Evolutionary conservation across 2,888 invertebrate species (phyloP).

Genomic region (Calephelis perditalis): DNA sequence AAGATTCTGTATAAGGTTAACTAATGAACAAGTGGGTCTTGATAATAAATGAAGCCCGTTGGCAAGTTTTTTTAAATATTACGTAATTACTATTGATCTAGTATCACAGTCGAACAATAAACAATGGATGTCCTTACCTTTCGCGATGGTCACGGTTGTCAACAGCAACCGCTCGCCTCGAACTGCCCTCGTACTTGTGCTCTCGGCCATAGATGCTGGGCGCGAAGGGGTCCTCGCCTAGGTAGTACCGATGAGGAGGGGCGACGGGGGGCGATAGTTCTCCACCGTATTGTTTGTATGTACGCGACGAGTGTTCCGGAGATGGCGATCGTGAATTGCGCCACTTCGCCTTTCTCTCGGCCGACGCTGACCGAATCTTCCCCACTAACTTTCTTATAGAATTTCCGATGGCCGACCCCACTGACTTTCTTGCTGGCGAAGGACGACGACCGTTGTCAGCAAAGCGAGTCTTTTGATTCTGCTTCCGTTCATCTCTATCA

Average conservation of each 20-base stretch:
- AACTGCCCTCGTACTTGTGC: constrained; percentile 87
- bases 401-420: constrained; percentile 84
- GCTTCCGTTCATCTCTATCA: constrained; percentile 73
- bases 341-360: constrained; percentile 82
- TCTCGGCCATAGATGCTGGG: constrained; percentile 91
- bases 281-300: constrained; percentile 71
- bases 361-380: constrained; percentile 85
- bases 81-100: background rate
- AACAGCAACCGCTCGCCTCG: constrained; percentile 62
- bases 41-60: constrained; percentile 25
- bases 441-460: constrained; percentile 66
- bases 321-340: constrained; percentile 79
- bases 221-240: constrained; percentile 92
- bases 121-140: constrained; percentile 52
- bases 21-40: constrained; percentile 30
- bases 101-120: background rate
- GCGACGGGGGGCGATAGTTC: constrained; percentile 67
- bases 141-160: constrained; percentile 67
- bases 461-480: constrained; percentile 85
- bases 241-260: constrained; percentile 87
- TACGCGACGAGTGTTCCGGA: constrained; percentile 75
- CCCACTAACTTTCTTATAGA: constrained; percentile 90
- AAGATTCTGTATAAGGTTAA: constrained; percentile 62
- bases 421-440: constrained; percentile 67
- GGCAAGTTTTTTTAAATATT: constrained; percentile 23